These are phyloP conservation scores for Caenorhabditis remanei DNA, from an alignment of 1,140 invertebrate species.

Conservation along the genomic window DNA sequence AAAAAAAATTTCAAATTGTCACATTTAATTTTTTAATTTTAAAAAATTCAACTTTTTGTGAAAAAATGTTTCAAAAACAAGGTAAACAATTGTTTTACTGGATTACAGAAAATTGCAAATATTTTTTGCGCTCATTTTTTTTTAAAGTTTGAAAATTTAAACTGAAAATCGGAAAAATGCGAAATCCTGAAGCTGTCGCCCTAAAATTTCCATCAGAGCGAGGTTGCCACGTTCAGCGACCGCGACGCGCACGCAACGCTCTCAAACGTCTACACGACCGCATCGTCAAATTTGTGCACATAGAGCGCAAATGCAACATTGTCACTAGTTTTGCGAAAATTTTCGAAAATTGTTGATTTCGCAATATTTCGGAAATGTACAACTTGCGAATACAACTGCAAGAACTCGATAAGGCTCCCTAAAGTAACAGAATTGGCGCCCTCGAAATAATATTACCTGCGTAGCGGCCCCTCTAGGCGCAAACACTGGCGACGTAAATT, in stretches of 20 bases:
- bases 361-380: neutral
- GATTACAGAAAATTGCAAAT: too few relatives aligned
- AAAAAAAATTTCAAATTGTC: neutral
- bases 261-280: neutral
- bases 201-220: too few relatives aligned
- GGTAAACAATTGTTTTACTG: too few relatives aligned
- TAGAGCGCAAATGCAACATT: too few relatives aligned
- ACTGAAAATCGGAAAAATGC: neutral
- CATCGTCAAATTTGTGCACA: too few relatives aligned
- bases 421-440: neutral
- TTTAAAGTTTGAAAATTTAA: too few relatives aligned
- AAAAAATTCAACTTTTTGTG: neutral
- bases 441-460: neutral
- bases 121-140: too few relatives aligned
- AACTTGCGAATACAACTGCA: neutral
- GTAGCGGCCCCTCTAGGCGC: neutral
- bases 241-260: slow-evolving; percentile 15
- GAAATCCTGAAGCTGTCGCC: neutral
- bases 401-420: neutral
- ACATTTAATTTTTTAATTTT: too few relatives aligned
- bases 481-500: neutral
- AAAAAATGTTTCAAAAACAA: too few relatives aligned
- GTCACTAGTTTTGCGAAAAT: neutral
- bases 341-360: neutral
- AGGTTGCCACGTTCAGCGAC: neutral